phyloP scores from a whole-genome alignment of 2,113 vertebrate species.

The Pteropus alecto region DNA sequence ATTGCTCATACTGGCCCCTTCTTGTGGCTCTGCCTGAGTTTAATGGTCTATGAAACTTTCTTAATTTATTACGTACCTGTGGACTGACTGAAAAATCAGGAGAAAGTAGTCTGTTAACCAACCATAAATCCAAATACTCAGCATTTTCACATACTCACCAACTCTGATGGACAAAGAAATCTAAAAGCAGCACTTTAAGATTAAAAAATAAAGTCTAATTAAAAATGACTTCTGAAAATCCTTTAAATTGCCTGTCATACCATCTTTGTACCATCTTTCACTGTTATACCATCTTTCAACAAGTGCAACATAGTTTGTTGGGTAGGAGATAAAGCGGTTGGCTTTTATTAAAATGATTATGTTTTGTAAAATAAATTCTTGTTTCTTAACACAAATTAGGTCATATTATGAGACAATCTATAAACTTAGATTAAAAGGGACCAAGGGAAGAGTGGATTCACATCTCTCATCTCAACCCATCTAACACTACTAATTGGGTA shows the following conservation, averaged over 20 bases:
- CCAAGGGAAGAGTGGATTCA: background rate
- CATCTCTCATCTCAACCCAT: background rate
- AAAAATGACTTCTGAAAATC: constrained; percentile 24
- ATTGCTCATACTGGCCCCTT: background rate
- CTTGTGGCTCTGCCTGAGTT: background rate
- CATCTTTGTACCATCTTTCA: background rate
- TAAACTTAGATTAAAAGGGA: background rate
- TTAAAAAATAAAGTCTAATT: background rate
- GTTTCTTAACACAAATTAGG: background rate
- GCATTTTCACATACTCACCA: background rate
- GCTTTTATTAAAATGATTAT: background rate
- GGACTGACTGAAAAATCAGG: background rate
- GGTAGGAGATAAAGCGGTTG: background rate
- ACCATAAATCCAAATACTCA: background rate
- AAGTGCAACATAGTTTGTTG: background rate
- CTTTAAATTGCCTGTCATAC: background rate
- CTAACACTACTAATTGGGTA: background rate
- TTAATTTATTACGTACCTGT: background rate
- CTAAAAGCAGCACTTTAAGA: background rate
- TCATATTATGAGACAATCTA: background rate
- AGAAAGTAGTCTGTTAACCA: constrained; percentile 1
- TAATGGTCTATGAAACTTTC: background rate
- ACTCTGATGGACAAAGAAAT: background rate
- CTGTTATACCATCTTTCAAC: background rate
- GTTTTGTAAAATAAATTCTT: background rate